A percentile compares a stretch with the other conserved stretches of the same genome.
Evolutionary conservation across 2,797 vertebrate genomes (phyloP).

Genomic region (Poecilia picta): DNA sequence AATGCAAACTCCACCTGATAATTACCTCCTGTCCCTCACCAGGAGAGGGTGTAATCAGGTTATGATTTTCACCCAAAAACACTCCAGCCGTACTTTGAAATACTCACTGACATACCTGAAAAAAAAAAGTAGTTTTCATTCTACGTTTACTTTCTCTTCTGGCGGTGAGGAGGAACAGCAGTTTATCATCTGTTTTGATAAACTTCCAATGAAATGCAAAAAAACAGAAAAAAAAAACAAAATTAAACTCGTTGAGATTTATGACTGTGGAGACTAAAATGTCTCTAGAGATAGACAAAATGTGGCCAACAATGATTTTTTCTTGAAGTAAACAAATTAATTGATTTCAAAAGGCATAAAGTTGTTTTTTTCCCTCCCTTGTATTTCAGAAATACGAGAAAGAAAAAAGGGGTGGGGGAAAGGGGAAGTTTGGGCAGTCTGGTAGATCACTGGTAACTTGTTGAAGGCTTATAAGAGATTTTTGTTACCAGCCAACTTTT

Average conservation of each 20-base stretch:
- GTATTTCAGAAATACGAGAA: neutral
- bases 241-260: neutral
- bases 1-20: conserved; percentile 63
- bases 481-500: neutral
- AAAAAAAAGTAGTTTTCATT: conserved; percentile 30
- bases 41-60: conserved; percentile 68
- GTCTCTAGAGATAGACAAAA: neutral
- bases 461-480: neutral
- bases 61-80: conserved; percentile 70
- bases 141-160: conserved; percentile 31
- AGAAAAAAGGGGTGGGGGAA: neutral
- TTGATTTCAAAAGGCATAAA: neutral
- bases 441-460: neutral
- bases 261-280: neutral
- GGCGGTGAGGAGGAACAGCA: conserved; percentile 13
- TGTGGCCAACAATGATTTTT: neutral
- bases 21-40: conserved; percentile 69
- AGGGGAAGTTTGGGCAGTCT: neutral
- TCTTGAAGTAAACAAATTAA: neutral
- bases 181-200: conserved; percentile 25
- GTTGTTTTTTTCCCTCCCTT: neutral
- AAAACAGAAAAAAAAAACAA: too few relatives aligned
- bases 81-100: conserved; percentile 63
- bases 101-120: conserved; percentile 45
- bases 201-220: conserved; percentile 30